Conservation (phyloP, 2,797 vertebrate species). For the Percopsis omiscomaycus region DNA sequence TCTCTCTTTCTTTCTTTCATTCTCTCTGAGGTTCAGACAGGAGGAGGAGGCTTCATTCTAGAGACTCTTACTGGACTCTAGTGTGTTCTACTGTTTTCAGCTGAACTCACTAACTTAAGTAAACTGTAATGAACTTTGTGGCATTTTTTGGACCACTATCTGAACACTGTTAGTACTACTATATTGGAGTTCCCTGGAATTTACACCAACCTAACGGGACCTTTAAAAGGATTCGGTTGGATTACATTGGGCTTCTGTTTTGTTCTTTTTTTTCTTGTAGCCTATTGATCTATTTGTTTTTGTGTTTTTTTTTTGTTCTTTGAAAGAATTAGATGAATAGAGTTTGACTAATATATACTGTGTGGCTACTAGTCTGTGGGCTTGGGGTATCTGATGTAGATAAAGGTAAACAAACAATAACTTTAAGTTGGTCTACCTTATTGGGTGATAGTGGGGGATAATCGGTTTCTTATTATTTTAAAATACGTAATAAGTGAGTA, state of each 20-base stretch:
- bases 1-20: slow-evolving; percentile 37
- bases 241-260: slow-evolving; percentile 17
- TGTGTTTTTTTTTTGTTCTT: slow-evolving; percentile 9
- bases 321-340: slow-evolving; percentile 42
- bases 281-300: not conserved
- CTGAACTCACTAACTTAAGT: slow-evolving; percentile 19
- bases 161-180: slow-evolving; percentile 20
- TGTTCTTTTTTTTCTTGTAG: slow-evolving; percentile 10
- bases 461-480: slow-evolving; percentile 30
- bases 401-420: slow-evolving; percentile 11
- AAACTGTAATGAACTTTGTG: slow-evolving; percentile 9
- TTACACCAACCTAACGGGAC: slow-evolving; percentile 34
- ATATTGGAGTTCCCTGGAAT: slow-evolving; percentile 48
- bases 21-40: slow-evolving; percentile 62
- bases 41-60: slow-evolving; percentile 49
- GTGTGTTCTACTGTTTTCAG: not conserved
- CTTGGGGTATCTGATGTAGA: slow-evolving; percentile 6
- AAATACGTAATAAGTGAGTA: not conserved
- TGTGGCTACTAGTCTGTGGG: not conserved
- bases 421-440: slow-evolving; percentile 9
- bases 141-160: not conserved
- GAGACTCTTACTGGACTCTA: slow-evolving; percentile 25
- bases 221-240: slow-evolving; percentile 12
- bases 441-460: too few relatives aligned
- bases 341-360: slow-evolving; percentile 30